Percentiles rank a stretch among this genome's conserved stretches.
These are phyloP conservation scores for Ornithorhynchus anatinus DNA, from an alignment of 2,113 vertebrate genomes.

Conservation along the genomic window DNA sequence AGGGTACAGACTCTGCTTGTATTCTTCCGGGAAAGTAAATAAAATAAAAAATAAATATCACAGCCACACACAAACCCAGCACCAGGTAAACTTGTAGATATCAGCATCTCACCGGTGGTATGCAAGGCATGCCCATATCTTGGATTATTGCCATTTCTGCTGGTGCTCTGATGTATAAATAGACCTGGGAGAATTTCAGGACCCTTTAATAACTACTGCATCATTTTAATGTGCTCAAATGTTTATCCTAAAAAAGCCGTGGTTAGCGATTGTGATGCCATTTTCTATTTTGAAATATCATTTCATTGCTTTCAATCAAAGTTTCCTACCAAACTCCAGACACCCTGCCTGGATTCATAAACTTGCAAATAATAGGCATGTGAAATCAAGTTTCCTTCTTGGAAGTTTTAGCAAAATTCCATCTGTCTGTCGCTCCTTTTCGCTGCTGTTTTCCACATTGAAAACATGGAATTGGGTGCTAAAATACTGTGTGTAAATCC, in stretches of 20 bases:
- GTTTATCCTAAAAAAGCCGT: slow-evolving; percentile 46
- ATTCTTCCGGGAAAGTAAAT: neutral
- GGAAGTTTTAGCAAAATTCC: slow-evolving; percentile 59
- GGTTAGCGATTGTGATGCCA: slow-evolving; percentile 34
- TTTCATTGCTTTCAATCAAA: slow-evolving; percentile 60
- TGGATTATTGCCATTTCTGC: slow-evolving; percentile 37
- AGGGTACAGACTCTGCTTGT: neutral
- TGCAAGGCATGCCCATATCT: neutral
- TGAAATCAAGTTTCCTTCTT: slow-evolving; percentile 64
- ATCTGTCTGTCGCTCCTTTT: slow-evolving; percentile 57
- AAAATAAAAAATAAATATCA: slow-evolving; percentile 3
- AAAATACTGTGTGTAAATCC: slow-evolving; percentile 37
- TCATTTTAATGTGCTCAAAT: slow-evolving; percentile 39
- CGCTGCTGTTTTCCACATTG: slow-evolving; percentile 61
- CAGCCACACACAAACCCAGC: neutral
- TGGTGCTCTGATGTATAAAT: slow-evolving; percentile 23
- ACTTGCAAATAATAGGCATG: slow-evolving; percentile 57
- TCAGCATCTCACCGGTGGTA: neutral
- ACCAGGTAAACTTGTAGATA: too few relatives aligned
- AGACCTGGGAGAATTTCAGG: slow-evolving; percentile 34
- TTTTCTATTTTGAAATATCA: slow-evolving; percentile 63
- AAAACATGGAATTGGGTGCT: slow-evolving; percentile 56
- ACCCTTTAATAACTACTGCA: slow-evolving; percentile 22
- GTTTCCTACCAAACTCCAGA: slow-evolving; percentile 63
- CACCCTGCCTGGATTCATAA: slow-evolving; percentile 60